Conservation (phyloP, 2,888 invertebrate species). For the Sylvicola cinctus region DNA sequence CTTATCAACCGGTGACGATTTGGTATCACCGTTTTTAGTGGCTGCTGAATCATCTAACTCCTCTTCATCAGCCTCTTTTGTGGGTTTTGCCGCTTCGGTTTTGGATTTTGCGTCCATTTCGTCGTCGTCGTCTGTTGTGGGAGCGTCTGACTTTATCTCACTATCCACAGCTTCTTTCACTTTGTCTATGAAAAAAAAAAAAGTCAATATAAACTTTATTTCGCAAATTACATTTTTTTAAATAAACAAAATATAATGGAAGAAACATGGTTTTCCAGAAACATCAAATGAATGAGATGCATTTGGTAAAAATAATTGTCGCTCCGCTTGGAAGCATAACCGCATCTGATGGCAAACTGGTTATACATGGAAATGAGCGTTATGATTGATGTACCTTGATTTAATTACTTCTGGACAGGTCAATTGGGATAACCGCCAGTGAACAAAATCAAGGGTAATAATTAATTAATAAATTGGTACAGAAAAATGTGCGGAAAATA, state of each 20-base stretch:
- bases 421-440: too few relatives aligned
- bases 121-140: conserved; percentile 25
- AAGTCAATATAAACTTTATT: too few relatives aligned
- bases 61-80: conserved; percentile 16
- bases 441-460: too few relatives aligned
- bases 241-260: not conserved
- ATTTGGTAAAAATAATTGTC: not conserved
- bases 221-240: not conserved
- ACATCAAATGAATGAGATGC: too few relatives aligned
- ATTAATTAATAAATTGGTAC: too few relatives aligned
- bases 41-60: conserved; percentile 22
- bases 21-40: conserved; percentile 15
- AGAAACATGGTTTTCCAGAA: too few relatives aligned
- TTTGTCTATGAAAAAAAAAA: too few relatives aligned
- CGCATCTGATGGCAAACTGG: not conserved
- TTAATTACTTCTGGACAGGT: not conserved
- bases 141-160: not conserved
- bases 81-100: conserved; percentile 20
- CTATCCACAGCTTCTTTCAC: not conserved
- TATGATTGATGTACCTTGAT: not conserved
- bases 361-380: conserved; percentile 1
- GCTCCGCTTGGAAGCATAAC: conserved; percentile 1
- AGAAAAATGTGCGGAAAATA: too few relatives aligned
- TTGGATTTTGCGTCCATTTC: conserved; percentile 7
- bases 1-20: too few relatives aligned